Evolutionary conservation across 2,888 invertebrate species (phyloP), one percentile per base, ranked within the genome.

Genomic region (Chydorus sphaericus): DNA sequence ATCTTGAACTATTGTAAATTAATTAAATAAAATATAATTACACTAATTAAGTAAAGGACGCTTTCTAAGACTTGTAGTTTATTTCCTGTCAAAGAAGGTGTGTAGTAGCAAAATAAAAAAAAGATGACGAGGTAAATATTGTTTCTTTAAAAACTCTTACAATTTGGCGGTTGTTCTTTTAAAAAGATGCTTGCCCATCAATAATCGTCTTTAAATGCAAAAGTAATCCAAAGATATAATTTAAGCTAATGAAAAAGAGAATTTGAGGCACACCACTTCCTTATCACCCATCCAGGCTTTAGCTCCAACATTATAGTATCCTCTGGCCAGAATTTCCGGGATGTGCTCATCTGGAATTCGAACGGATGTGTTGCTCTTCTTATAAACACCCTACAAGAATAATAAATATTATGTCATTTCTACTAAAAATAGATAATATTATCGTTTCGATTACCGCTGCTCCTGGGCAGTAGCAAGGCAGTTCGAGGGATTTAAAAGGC

Each of bases 391-490:
- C 55, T 55, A 33, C 3, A 36, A 26, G 31, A 16, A 51, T n/a
- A 18, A 3, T 6, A 37, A 5, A 38, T n/a, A 3, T 28, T 10
- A 28, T 38, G 8, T 18, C 7, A 54, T 28, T 18, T 1, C 10
- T 20, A 1, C 11, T 8, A 28, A 20, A 44, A 4, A 26, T 39
- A 39, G 20, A 14, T 2, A 37, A 18, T 26, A 44, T 54, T 44
- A 44, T 8, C n/a, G 16, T 18, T 37, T n/a, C 14, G 16, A 3
- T 28, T 26, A 55, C 55, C 49, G 48, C 20, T 14, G 23, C 18
- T 6, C 23, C 55, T n/a, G 61, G 61, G 48, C 61, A 61, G 28
- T 56, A 30, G 39, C 61, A 61, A 18, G 61, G 61, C 3, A 61
- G n/a, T 6, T 53, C 37, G 14, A 48, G 30, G 16, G 55, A 18